Conservation (phyloP, 2,888 invertebrate genomes). For the Julus scanicus region DNA sequence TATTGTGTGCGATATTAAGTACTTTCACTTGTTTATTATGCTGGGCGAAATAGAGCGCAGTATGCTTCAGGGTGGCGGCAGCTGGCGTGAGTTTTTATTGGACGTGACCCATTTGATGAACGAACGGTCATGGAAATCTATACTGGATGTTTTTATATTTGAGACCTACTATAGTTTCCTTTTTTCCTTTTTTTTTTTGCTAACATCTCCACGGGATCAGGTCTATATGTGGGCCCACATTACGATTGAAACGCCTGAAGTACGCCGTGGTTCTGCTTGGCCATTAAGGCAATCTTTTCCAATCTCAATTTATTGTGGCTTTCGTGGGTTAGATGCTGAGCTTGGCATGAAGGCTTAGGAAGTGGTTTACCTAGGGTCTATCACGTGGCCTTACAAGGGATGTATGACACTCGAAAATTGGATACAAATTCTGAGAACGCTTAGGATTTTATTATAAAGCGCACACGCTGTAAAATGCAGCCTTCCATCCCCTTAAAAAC, state of each 20-base stretch:
- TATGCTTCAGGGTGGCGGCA: neutral
- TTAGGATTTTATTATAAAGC: constrained; percentile 22
- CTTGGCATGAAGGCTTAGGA: neutral
- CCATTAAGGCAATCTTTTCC: constrained; percentile 15
- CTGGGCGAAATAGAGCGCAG: constrained; percentile 1
- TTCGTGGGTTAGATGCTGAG: constrained; percentile 17
- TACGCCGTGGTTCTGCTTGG: constrained; percentile 15
- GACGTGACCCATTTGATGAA: constrained; percentile 17
- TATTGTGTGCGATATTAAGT: neutral
- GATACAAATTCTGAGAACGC: constrained; percentile 28
- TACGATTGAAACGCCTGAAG: neutral
- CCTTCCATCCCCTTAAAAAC: neutral
- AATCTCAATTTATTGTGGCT: constrained; percentile 29
- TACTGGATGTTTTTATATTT: constrained; percentile 24
- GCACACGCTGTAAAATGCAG: neutral
- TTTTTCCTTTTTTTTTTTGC: neutral
- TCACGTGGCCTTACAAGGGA: neutral
- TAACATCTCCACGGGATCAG: constrained; percentile 16
- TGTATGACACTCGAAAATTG: constrained; percentile 19
- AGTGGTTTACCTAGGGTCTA: constrained; percentile 13
- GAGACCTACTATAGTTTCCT: neutral
- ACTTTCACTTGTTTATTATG: constrained; percentile 24
- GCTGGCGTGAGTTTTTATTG: constrained; percentile 17
- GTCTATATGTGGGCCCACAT: neutral
- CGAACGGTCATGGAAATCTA: neutral